Percentiles rank a stretch among this genome's conserved stretches.
Evolutionary conservation across 2,888 invertebrate genomes (phyloP).

Genomic region (Liodrosophila aerea): DNA sequence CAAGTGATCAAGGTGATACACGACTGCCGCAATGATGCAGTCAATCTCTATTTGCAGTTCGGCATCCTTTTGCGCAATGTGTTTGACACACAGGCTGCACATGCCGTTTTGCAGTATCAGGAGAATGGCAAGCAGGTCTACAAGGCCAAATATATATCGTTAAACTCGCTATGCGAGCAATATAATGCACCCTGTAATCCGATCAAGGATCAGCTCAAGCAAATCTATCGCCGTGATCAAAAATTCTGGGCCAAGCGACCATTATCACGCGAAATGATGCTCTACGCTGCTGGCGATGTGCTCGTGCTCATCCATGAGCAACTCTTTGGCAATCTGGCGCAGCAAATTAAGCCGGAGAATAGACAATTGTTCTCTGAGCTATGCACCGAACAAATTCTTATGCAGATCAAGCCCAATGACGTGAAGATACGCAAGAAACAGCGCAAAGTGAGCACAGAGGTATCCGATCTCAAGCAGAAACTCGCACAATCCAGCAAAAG

Average conservation of each 20-base stretch:
- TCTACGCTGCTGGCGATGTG: slow-evolving; percentile 95
- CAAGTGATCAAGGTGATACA: slow-evolving; percentile 94
- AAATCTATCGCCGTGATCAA: slow-evolving; percentile 92
- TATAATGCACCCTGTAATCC: slow-evolving; percentile 95
- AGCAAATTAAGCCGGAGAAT: slow-evolving; percentile 88
- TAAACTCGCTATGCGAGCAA: slow-evolving; percentile 94
- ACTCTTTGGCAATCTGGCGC: slow-evolving; percentile 88
- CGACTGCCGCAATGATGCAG: slow-evolving; percentile 95
- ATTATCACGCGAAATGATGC: slow-evolving; percentile 93
- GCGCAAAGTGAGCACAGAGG: slow-evolving; percentile 94
- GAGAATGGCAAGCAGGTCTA: slow-evolving; percentile 95
- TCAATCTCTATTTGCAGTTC: slow-evolving; percentile 93
- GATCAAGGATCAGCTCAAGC: slow-evolving; percentile 94
- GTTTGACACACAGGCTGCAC: slow-evolving; percentile 96
- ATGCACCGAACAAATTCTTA: slow-evolving; percentile 92
- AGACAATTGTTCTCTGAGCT: slow-evolving; percentile 90
- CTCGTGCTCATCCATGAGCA: slow-evolving; percentile 93
- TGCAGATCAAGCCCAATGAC: slow-evolving; percentile 92
- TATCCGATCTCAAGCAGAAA: slow-evolving; percentile 92
- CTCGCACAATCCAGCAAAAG: slow-evolving; percentile 91
- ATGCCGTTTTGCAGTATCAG: slow-evolving; percentile 94
- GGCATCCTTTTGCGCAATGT: slow-evolving; percentile 92
- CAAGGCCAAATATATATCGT: slow-evolving; percentile 95
- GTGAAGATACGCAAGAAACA: slow-evolving; percentile 94
- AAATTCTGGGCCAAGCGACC: slow-evolving; percentile 95